A percentile compares a stretch with the other conserved stretches of the same genome.
Conservation (phyloP, 2,888 invertebrate genomes). For the Phengaris alcon region DNA sequence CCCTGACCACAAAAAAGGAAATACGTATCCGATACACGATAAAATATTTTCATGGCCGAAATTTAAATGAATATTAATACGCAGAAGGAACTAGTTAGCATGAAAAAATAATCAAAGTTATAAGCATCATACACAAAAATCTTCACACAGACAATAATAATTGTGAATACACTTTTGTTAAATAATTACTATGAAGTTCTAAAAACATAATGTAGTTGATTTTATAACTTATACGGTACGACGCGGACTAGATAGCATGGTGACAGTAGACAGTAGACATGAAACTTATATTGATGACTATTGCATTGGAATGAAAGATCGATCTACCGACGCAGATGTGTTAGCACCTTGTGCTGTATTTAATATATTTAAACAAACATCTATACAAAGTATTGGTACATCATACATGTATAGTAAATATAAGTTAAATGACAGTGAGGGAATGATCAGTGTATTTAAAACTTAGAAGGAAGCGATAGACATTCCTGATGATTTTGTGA, state of each 20-base stretch:
- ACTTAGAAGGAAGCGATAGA: not conserved
- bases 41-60: slow-evolving; percentile 15
- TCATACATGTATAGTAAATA: not conserved
- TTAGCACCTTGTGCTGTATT: not conserved
- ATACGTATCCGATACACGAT: slow-evolving; percentile 5
- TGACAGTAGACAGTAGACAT: not conserved
- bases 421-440: not conserved
- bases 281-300: slow-evolving; percentile 9
- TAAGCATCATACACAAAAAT: not conserved
- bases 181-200: not conserved
- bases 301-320: slow-evolving; percentile 3
- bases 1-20: slow-evolving; percentile 10
- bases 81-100: slow-evolving; percentile 16
- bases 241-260: not conserved
- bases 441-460: slow-evolving; percentile 1
- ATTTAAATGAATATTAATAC: slow-evolving; percentile 10
- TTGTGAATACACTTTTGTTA: not conserved
- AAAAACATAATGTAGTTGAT: not conserved
- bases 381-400: not conserved
- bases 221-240: slow-evolving; percentile 5
- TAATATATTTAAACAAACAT: not conserved
- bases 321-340: slow-evolving; percentile 13
- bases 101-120: slow-evolving; percentile 2
- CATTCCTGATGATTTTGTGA: slow-evolving; percentile 11
- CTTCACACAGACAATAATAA: not conserved